Percentiles rank a stretch among this genome's conserved stretches.
These are phyloP conservation scores for Drosophila phalerata DNA, from an alignment of 2,888 invertebrate genomes.

Conservation along the genomic window DNA sequence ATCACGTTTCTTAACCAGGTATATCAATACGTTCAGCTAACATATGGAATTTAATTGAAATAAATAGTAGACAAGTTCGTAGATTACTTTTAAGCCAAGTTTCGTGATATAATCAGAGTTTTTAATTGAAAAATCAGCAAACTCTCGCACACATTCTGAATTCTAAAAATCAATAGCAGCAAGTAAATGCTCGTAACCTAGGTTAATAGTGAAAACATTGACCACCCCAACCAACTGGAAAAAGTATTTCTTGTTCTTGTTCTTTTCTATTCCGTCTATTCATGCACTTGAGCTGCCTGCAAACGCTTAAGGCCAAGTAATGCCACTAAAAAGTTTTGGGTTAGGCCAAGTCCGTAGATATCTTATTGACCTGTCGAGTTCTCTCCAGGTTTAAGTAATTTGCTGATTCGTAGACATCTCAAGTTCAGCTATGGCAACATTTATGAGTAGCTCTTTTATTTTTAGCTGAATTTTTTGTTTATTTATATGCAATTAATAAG, in stretches of 20 bases:
- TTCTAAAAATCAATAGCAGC: conserved; percentile 37
- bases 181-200: conserved; percentile 23
- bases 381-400: not conserved
- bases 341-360: conserved; percentile 39
- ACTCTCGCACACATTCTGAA: not conserved
- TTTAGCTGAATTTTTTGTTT: too few relatives aligned
- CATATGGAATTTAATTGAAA: conserved; percentile 20
- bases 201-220: conserved; percentile 41
- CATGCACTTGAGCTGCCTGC: conserved; percentile 52
- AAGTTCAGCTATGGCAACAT: not conserved
- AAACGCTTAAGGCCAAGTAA: conserved; percentile 20
- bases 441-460: not conserved
- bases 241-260: conserved; percentile 20
- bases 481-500: too few relatives aligned
- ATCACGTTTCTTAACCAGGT: conserved; percentile 16
- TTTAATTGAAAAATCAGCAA: conserved; percentile 42
- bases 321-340: conserved; percentile 28
- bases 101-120: conserved; percentile 14
- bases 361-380: conserved; percentile 9
- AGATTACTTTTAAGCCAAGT: conserved; percentile 17
- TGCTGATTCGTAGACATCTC: not conserved
- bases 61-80: conserved; percentile 14
- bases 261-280: conserved; percentile 45
- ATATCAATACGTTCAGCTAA: conserved; percentile 6
- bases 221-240: conserved; percentile 16